phyloP scores from a whole-genome alignment of 2,797 vertebrate genomes.

The Denticeps clupeoides region DNA sequence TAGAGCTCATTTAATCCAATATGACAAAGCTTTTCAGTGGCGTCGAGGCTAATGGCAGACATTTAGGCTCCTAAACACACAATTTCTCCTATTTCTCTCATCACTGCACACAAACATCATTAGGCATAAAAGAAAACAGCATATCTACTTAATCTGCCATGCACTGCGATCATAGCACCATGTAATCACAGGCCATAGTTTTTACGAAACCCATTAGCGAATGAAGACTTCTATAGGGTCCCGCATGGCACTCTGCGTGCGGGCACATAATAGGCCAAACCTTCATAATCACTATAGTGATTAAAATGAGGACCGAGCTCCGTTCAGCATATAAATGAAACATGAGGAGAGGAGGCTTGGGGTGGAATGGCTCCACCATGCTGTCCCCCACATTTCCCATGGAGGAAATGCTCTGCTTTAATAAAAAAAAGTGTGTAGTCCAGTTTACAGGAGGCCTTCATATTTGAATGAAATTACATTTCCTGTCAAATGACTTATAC shows the following conservation, averaged over 20 bases:
- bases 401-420: slow-evolving; percentile 16
- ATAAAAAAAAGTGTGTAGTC: slow-evolving; percentile 7
- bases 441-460: too few species aligned
- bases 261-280: slow-evolving; percentile 41
- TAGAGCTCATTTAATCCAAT: too few species aligned
- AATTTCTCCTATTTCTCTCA: too few species aligned
- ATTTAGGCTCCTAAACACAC: too few species aligned
- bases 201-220: background rate
- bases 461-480: too few species aligned
- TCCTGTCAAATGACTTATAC: too few species aligned
- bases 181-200: background rate
- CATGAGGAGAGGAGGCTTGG: slow-evolving; percentile 29
- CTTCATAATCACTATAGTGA: slow-evolving; percentile 40
- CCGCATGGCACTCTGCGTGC: slow-evolving; percentile 14
- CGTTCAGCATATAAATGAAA: slow-evolving; percentile 42
- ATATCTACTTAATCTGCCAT: too few species aligned
- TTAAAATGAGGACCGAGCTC: slow-evolving; percentile 34
- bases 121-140: too few species aligned
- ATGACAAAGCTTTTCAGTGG: too few species aligned
- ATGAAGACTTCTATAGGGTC: slow-evolving; percentile 1
- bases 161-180: too few species aligned
- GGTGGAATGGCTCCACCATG: slow-evolving; percentile 33
- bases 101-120: too few species aligned
- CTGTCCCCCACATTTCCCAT: slow-evolving; percentile 17
- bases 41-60: too few species aligned